These are phyloP conservation scores for Corythucha ciliata DNA, from an alignment of 2,888 invertebrate genomes.

Conservation along the genomic window DNA sequence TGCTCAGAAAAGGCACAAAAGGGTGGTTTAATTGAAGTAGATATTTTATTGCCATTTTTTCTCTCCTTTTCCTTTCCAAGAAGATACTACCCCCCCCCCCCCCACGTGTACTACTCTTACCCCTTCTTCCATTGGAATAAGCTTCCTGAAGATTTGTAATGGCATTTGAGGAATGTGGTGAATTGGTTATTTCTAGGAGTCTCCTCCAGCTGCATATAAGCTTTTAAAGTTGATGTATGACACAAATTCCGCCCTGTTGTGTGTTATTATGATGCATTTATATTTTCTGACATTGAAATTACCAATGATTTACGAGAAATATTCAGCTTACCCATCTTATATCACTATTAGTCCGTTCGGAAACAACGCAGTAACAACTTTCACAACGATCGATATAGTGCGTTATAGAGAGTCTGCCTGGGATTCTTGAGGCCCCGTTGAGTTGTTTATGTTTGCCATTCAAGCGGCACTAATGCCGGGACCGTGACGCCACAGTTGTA, in stretches of 20 bases:
- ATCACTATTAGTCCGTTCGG: no score
- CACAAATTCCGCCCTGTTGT: no score
- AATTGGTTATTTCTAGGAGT: neutral
- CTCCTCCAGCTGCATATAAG: no score
- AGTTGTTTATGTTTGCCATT: neutral
- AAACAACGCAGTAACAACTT: no score
- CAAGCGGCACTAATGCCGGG: neutral
- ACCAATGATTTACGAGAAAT: no score
- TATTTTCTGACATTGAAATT: no score
- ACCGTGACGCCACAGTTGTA: neutral
- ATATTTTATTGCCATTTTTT: conserved; percentile 22
- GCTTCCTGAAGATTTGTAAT: neutral
- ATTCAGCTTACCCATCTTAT: no score
- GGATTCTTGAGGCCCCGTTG: no score
- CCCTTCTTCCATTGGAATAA: neutral
- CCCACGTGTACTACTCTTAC: neutral
- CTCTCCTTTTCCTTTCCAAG: neutral
- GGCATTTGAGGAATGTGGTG: neutral
- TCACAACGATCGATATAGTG: no score
- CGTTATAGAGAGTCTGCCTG: no score
- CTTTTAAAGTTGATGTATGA: no score
- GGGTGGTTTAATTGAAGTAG: conserved; percentile 22
- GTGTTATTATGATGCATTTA: no score
- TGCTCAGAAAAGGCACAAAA: conserved; percentile 14
- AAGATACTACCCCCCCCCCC: neutral